Evolutionary conservation across 2,888 invertebrate species (phyloP), one percentile per base, ranked within the genome.

Genomic region (Trimorus sp.): DNA sequence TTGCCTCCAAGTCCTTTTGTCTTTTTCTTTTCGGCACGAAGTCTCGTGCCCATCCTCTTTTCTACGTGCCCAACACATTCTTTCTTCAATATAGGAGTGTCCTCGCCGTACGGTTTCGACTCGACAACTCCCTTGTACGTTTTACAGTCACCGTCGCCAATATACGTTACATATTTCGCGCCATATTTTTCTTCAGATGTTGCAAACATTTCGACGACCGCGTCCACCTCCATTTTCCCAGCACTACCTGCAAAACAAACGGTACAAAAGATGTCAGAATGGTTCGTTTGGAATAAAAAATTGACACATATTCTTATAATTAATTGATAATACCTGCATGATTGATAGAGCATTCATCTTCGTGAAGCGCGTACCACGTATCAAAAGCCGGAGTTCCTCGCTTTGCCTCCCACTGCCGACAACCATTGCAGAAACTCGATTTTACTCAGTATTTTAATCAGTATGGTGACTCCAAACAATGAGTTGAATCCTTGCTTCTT

Each of bases 201-300:
- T n/a, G 58, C 58, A 70, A 86, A 86, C 78, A 83, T 84, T 66
- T 83, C 68, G 7, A 9, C n/a, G 12, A 84, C 65, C 4, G 82
- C 69, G 59, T 84, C 81, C 4, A 86, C 83, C 54, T 86, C 82
- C 84, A 85, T 84, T 12, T 83, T 80, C 45, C 83, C 80, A 8
- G 83, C 65, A n/a, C 69, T 68, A 16, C 83, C 78, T 36, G 45
- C 45, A 45, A 45, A 45, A 45, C 45, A 45, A 45, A 45, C 45
- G 6, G 45, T 6, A 45, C 45, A 45, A 45, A 45, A 45, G 45
- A 45, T 45, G 45, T 45, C 45, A 45, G 2, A 45, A 45, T 45
- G 45, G 45, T 45, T 45, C 45, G 4, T 4, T 45, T 45, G 45
- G 45, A 45, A 45, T 45, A 45, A 45, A 45, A 45, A 45, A 45